Evolutionary conservation across 2,797 vertebrate genomes (phyloP), one percentile per base, ranked within the genome.

Genomic region (Tolypeutes matacus): DNA sequence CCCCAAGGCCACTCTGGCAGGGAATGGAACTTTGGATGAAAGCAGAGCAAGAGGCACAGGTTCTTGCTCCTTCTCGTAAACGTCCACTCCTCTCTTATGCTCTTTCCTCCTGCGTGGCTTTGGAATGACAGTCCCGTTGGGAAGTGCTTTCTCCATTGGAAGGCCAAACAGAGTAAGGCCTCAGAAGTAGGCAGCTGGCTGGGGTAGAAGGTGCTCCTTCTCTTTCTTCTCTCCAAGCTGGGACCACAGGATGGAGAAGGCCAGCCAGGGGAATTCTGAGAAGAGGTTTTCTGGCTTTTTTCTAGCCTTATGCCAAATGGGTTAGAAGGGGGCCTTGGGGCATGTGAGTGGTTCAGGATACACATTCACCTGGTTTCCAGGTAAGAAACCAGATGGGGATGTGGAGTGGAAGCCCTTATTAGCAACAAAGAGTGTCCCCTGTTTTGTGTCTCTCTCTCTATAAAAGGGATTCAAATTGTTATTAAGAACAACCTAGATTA

Each of bases 81-180:
- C 0, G 0, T 17, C 20, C 9, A 9, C 42, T 81, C 46, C 36
- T 53, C 29, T 53, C 18, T 31, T 0, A 2, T 29, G 4, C 6
- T 8, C 53, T 70, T 21, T 21, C 60, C 51, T 21, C 21, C n/a
- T 3, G 1, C 4, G 27, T n/a, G 53, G 27, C 36, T 65, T 7
- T 51, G 31, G 31, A 42, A 5, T 6, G 42, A 80, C 25, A 4
- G n/a, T 21, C 11, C 17, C 23, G 4, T 15, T 5, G 7, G 15
- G 21, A 49, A 31, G 8, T 1, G 31, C 12, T 15, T n/a, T 42
- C 62, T 67, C n/a, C n/a, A 4, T 8, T 3, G 0, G 42, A 14
- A 51, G 67, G 56, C 29, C 7, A 1, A 15, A 4, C 4, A n/a
- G 39, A 21, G 8, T 2, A 5, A 6, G 53, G 34, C 7, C 3